Conservation (phyloP, 2,113 vertebrate genomes). For the Corythornis vintsioides region DNA sequence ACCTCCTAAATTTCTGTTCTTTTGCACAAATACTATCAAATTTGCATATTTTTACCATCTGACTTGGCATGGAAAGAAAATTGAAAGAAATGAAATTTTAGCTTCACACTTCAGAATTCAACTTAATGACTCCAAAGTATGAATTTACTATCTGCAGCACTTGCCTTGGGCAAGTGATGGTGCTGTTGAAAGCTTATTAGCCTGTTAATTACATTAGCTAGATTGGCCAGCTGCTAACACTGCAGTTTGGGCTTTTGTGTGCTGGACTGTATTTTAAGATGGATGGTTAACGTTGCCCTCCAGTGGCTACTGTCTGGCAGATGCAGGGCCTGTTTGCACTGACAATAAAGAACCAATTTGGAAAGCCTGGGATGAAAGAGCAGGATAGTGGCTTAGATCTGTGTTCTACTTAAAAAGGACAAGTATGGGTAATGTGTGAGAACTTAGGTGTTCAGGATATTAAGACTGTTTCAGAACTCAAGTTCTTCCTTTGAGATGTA, state of each 20-base stretch:
- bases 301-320: background rate
- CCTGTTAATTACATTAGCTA: background rate
- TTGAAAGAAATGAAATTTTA: background rate
- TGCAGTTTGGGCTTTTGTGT: background rate
- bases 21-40: background rate
- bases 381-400: background rate
- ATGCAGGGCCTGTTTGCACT: background rate
- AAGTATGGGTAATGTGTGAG: too few relatives aligned
- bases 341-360: background rate
- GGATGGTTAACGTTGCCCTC: conserved; percentile 42
- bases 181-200: background rate
- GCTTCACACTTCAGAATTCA: background rate
- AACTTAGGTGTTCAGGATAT: background rate
- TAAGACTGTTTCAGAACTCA: background rate
- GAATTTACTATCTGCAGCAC: background rate
- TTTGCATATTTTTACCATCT: background rate
- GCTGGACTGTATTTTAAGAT: accelerated
- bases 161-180: background rate
- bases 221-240: background rate
- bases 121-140: background rate
- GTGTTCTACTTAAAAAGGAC: background rate
- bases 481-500: background rate
- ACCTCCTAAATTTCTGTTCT: background rate
- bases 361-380: background rate
- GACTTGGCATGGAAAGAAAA: background rate